Evolutionary conservation across 2,888 invertebrate species (phyloP).

Genomic region (Tachystola acroxantha): DNA sequence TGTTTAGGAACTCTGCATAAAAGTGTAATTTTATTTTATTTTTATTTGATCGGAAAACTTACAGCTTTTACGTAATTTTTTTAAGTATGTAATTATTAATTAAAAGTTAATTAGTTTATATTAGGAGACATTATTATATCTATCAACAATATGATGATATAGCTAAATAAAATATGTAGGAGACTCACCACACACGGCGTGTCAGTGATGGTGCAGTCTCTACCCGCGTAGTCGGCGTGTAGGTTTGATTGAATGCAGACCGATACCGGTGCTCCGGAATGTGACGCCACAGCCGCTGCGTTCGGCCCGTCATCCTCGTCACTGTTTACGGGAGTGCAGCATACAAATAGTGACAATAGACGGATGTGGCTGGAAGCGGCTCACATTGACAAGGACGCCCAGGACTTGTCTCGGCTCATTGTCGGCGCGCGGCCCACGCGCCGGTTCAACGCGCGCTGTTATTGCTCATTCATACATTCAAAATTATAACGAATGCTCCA

Average conservation of each 20-base stretch:
- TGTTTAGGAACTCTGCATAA: too few species aligned
- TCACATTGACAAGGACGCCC: constrained; percentile 78
- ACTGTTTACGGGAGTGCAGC: constrained; percentile 65
- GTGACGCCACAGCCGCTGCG: constrained; percentile 19
- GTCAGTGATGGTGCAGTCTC: neutral
- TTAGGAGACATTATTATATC: too few species aligned
- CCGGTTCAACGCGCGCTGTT: constrained; percentile 50
- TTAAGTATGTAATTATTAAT: too few species aligned
- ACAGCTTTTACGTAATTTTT: too few species aligned
- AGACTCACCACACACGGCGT: neutral
- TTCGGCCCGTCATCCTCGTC: constrained; percentile 54
- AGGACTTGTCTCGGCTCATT: constrained; percentile 71
- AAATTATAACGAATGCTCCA: constrained; percentile 70
- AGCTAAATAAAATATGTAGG: neutral
- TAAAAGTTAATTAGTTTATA: too few species aligned
- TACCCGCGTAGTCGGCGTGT: constrained; percentile 1
- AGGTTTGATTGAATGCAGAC: constrained; percentile 7
- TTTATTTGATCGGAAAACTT: too few species aligned
- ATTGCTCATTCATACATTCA: constrained; percentile 78
- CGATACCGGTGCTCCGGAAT: constrained; percentile 24
- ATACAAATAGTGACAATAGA: constrained; percentile 75
- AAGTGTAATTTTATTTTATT: too few species aligned
- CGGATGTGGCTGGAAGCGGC: constrained; percentile 77
- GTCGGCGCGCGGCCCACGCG: constrained; percentile 72
- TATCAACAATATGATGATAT: too few species aligned